These are phyloP conservation scores for Eriocheir sinensis DNA, from an alignment of 1,140 invertebrate genomes.

Conservation along the genomic window DNA sequence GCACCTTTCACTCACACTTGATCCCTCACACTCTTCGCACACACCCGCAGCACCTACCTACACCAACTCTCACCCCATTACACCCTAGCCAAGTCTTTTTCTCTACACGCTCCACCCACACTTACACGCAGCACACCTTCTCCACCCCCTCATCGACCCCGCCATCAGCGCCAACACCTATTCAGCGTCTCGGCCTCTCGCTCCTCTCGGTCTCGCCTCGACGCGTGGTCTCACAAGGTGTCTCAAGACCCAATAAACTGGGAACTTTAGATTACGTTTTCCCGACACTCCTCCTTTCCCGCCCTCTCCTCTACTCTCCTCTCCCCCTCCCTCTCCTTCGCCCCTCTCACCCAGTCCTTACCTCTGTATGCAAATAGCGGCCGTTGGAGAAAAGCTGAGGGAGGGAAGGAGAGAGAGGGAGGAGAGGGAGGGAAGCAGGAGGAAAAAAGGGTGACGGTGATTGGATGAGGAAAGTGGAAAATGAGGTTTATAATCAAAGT, in stretches of 20 bases:
- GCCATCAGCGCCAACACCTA: too few relatives aligned
- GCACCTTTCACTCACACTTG: too few relatives aligned
- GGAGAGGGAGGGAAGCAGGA: slow-evolving; percentile 10
- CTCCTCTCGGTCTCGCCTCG: background rate
- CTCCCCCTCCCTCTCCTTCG: background rate
- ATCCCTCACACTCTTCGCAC: too few relatives aligned
- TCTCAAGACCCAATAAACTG: background rate
- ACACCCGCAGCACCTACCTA: too few relatives aligned
- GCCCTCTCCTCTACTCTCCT: background rate
- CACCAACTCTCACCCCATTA: too few relatives aligned
- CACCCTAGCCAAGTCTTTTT: too few relatives aligned
- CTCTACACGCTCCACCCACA: too few relatives aligned
- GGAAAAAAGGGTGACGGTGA: background rate
- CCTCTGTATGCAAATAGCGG: background rate
- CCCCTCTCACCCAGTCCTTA: background rate
- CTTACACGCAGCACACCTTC: background rate
- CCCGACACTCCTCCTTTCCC: background rate
- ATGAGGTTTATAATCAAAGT: slow-evolving; percentile 16
- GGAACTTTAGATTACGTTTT: slow-evolving; percentile 14
- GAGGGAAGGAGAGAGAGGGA: background rate
- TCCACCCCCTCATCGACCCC: background rate
- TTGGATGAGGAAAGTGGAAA: slow-evolving; percentile 24
- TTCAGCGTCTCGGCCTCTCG: too few relatives aligned
- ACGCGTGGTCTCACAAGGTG: background rate
- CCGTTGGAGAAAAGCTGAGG: background rate